Base-by-base conservation (phyloP, 2,797 vertebrate genomes). In the Champsocephalus gunnari region DNA sequence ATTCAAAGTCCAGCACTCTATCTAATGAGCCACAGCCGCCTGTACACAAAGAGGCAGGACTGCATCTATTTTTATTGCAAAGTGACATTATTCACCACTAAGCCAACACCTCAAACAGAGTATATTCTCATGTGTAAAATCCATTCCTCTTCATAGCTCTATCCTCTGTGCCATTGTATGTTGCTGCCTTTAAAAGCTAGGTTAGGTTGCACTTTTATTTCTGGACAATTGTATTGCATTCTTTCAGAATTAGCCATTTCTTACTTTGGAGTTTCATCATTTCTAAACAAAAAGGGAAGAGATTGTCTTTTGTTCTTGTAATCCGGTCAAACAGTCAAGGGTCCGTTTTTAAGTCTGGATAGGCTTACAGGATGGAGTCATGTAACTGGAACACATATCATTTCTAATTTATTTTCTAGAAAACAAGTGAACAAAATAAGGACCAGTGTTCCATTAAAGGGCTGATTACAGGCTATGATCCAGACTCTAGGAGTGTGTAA, bases 371-470 rank as follows among this genome's bases (percentile, higher is more conserved):
- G 9, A 53, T 5, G 51, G 65, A 70, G 51, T 69, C 9, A 10
- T 41, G 43, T 82, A 32, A 83, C 75, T 59, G 73, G 55, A 77
- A 81, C 78, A 67, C 71, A 83, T 72, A 81, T 84, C 44, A 55
- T 32, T 38, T 67, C 43, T 68, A 73, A 38, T 72, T 65, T 66
- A 34, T 71, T 66, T 4, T 9, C 50, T 5, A 54, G 56, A 54
- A 56, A 68, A 32, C 17, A 48, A 67, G 59, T 28, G 66, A 56
- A 71, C 19, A 51, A 69, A 73, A 74, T 21, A 47, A 72, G 73
- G 9, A 66, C 49, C 70, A 54, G 19, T 67, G 64, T 73, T 69
- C 57, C 41, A 65, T 76, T 77, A 56, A 66, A 81, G 60, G 49
- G 56, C 62, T 32, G 41, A 81, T 69, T 67, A 16, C 60, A 65